Percentiles rank a stretch among this genome's conserved stretches.
phyloP scores from a whole-genome alignment of 2,797 vertebrate species.

The Chaenodraco wilsoni region DNA sequence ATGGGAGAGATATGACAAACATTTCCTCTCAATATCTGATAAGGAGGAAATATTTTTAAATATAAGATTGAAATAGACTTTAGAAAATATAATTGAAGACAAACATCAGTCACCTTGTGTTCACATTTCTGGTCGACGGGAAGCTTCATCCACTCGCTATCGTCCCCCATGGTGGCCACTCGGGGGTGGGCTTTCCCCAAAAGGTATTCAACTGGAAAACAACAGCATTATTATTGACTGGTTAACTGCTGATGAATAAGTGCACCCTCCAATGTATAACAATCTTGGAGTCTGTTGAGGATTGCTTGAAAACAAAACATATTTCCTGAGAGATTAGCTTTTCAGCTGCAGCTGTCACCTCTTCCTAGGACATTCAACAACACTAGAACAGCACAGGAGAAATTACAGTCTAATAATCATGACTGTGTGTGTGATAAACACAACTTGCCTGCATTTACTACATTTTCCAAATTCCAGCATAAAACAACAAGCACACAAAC shows the following conservation, averaged over 20 bases:
- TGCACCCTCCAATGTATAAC: neutral
- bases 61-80: neutral
- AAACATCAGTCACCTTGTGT: slow-evolving; percentile 90
- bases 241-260: neutral
- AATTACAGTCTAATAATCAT: neutral
- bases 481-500: neutral
- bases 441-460: neutral
- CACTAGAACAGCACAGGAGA: neutral
- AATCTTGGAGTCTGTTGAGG: neutral
- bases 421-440: neutral
- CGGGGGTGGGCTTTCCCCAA: slow-evolving; percentile 70
- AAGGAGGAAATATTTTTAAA: neutral
- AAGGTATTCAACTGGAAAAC: slow-evolving; percentile 71
- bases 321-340: neutral
- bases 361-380: neutral
- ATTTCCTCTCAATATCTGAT: neutral
- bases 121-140: slow-evolving; percentile 98
- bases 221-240: neutral
- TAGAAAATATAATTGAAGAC: neutral
- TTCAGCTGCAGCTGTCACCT: neutral
- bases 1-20: neutral
- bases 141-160: slow-evolving; percentile 98
- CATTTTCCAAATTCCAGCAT: neutral
- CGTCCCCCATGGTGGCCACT: slow-evolving; percentile 92
- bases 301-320: neutral